These are phyloP conservation scores for Emydoidea blandingii DNA, from an alignment of 2,797 vertebrate species.

Conservation along the genomic window DNA sequence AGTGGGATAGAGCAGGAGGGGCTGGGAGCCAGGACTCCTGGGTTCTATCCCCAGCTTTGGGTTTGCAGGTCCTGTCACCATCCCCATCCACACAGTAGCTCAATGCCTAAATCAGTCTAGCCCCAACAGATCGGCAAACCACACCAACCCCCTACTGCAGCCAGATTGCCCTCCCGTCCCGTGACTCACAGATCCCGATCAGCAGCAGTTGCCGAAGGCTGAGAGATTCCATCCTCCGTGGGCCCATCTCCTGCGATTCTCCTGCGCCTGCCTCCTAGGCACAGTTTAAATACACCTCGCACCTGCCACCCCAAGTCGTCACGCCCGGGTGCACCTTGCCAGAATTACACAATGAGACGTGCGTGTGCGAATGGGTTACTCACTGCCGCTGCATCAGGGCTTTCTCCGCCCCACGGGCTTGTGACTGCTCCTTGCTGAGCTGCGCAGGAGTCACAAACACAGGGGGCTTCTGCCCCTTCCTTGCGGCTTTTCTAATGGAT, in stretches of 20 bases:
- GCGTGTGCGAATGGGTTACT: not conserved
- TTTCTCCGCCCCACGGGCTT: not conserved
- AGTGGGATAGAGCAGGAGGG: not conserved
- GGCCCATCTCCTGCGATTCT: not conserved
- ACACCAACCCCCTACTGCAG: not conserved
- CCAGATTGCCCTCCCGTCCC: not conserved
- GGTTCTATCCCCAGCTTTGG: not conserved
- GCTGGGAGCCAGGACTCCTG: not conserved
- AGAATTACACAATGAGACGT: not conserved
- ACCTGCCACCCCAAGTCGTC: not conserved
- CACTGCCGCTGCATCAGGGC: not conserved
- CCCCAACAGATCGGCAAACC: not conserved
- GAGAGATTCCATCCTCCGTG: not conserved
- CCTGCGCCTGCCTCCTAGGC: not conserved
- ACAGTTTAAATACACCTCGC: not conserved
- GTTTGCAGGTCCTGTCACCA: not conserved
- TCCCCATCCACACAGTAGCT: not conserved
- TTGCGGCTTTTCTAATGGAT: not conserved
- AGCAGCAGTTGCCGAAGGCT: not conserved
- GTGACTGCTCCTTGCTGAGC: not conserved
- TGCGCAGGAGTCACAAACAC: not conserved
- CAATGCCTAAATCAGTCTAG: not conserved
- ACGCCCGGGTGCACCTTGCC: not conserved
- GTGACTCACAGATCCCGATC: not conserved
- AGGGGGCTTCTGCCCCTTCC: not conserved